phyloP scores from a whole-genome alignment of 1,140 invertebrate genomes.

The Polypedilum pembai region DNA sequence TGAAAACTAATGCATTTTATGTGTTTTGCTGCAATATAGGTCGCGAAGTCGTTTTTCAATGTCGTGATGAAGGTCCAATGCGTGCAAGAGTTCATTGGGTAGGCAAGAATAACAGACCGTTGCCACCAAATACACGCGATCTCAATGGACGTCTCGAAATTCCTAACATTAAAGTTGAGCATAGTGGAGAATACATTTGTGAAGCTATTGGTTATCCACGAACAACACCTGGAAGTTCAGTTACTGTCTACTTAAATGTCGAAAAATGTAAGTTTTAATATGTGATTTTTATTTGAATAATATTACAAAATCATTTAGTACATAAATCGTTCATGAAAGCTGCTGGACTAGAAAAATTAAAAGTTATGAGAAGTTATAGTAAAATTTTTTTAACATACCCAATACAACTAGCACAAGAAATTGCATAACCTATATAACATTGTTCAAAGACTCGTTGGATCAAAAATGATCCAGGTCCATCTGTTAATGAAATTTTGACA shows the following conservation, averaged over 20 bases:
- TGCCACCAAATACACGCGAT: conserved; percentile 65
- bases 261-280: conserved; percentile 59
- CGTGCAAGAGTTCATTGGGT: conserved; percentile 70
- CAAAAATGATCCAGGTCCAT: too few species aligned
- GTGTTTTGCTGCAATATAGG: conserved; percentile 47
- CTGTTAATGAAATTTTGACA: too few species aligned
- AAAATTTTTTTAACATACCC: too few species aligned
- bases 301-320: too few species aligned
- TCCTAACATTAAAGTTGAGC: conserved; percentile 65
- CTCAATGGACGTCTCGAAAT: conserved; percentile 74
- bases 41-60: conserved; percentile 84
- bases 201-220: conserved; percentile 58
- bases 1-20: conserved; percentile 29
- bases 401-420: too few species aligned
- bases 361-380: too few species aligned
- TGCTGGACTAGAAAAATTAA: too few species aligned
- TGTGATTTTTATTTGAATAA: not conserved
- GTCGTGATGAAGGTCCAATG: conserved; percentile 74
- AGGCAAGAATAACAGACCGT: conserved; percentile 56
- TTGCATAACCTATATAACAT: too few species aligned
- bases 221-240: conserved; percentile 46
- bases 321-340: too few species aligned
- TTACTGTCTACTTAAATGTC: conserved; percentile 59
- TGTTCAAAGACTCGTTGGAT: too few species aligned
- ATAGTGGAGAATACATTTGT: conserved; percentile 74